Percentiles rank a stretch among this genome's conserved stretches.
These are phyloP conservation scores for Anoplolepis gracilipes DNA, from an alignment of 1,140 invertebrate genomes.

Conservation along the genomic window DNA sequence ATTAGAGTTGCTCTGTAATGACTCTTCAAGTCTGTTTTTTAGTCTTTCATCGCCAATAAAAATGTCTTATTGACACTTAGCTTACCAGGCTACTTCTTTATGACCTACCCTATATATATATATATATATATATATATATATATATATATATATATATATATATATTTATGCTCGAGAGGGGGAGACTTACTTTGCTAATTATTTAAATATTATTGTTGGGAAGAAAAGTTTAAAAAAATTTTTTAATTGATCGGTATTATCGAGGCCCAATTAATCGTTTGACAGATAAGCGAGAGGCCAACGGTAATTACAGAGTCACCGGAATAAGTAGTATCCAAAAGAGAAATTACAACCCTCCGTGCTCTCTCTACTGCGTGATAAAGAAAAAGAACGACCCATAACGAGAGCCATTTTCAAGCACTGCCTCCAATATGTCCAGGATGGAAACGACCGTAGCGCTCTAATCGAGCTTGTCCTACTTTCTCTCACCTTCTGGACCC, in stretches of 20 bases:
- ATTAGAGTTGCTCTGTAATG: background rate
- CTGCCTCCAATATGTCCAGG: constrained; percentile 67
- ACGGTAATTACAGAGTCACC: constrained; percentile 17
- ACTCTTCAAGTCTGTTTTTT: background rate
- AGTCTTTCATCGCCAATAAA: constrained; percentile 12
- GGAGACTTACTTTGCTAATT: background rate
- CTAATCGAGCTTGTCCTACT: constrained; percentile 53
- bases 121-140: too few species aligned
- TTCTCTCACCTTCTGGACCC: constrained; percentile 46
- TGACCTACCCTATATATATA: too few species aligned
- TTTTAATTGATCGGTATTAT: background rate
- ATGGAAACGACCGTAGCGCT: constrained; percentile 57
- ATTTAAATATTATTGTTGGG: background rate
- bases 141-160: too few species aligned
- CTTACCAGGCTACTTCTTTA: background rate
- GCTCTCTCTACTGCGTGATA: constrained; percentile 50
- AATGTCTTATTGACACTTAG: background rate
- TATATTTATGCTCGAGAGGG: background rate
- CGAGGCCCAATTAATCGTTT: constrained; percentile 16
- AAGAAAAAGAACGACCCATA: constrained; percentile 66
- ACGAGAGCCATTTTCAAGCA: constrained; percentile 63
- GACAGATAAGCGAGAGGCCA: constrained; percentile 25
- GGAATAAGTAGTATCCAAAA: constrained; percentile 35
- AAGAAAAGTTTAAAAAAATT: background rate
- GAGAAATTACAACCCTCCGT: constrained; percentile 48